phyloP scores from a whole-genome alignment of 2,888 invertebrate species.

The Cataglyphis cursor region DNA sequence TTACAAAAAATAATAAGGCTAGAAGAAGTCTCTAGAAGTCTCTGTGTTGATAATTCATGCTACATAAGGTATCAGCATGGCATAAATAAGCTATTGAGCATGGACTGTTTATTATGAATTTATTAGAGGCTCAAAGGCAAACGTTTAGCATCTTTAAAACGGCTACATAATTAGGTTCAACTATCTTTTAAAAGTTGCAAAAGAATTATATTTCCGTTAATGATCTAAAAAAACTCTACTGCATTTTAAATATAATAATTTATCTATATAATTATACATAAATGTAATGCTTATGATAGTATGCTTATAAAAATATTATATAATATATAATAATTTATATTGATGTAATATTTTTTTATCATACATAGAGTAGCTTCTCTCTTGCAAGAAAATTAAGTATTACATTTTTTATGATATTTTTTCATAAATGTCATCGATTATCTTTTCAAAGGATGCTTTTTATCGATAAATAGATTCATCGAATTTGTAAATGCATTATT shows the following conservation, averaged over 20 bases:
- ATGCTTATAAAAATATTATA: background rate
- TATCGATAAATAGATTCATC: background rate
- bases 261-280: background rate
- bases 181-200: background rate
- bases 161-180: background rate
- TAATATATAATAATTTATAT: background rate
- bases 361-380: background rate
- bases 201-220: background rate
- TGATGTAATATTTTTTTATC: background rate
- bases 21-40: background rate
- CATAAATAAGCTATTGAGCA: slow-evolving; percentile 26
- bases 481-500: background rate
- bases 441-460: background rate
- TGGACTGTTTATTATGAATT: background rate
- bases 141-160: background rate
- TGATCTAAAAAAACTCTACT: background rate
- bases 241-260: slow-evolving; percentile 6
- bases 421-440: background rate
- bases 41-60: background rate
- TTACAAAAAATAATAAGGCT: slow-evolving; percentile 2
- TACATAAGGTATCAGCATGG: background rate
- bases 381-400: slow-evolving; percentile 2
- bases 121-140: slow-evolving; percentile 35
- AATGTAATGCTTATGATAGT: background rate
- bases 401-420: background rate